Percentiles rank a stretch among this genome's conserved stretches.
These are phyloP conservation scores for Caradrina clavipalpis DNA, from an alignment of 2,888 invertebrate species.

Conservation along the genomic window DNA sequence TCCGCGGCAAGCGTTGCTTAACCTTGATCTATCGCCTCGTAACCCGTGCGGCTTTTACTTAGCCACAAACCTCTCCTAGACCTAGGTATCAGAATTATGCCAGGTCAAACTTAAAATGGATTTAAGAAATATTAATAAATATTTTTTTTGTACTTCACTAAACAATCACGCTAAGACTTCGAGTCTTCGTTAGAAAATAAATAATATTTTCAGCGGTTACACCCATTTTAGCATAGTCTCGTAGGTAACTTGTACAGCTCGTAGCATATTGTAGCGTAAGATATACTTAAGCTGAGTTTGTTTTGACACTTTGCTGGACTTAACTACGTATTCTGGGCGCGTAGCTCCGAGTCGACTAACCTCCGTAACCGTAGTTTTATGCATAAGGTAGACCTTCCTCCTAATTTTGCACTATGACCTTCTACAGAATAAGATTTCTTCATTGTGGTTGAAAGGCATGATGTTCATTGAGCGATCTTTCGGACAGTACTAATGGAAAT, in stretches of 20 bases:
- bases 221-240: neutral
- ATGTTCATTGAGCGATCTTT: conserved; percentile 51
- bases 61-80: too few species aligned
- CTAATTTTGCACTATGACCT: conserved; percentile 56
- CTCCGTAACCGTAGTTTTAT: conserved; percentile 27
- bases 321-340: conserved; percentile 68
- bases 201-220: too few species aligned
- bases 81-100: too few species aligned
- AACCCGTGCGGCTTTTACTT: too few species aligned
- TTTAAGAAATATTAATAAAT: too few species aligned
- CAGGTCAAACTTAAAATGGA: too few species aligned
- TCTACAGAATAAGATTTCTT: conserved; percentile 50
- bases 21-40: too few species aligned
- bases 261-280: neutral
- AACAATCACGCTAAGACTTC: too few species aligned
- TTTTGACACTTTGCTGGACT: conserved; percentile 12
- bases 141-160: too few species aligned
- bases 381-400: conserved; percentile 30
- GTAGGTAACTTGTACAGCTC: neutral
- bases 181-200: too few species aligned
- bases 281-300: neutral
- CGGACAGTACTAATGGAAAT: conserved; percentile 46
- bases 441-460: conserved; percentile 46
- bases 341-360: conserved; percentile 42
- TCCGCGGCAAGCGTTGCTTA: too few species aligned